Base-by-base conservation (phyloP, 1,140 invertebrate genomes). In the Brachionus rubens region DNA sequence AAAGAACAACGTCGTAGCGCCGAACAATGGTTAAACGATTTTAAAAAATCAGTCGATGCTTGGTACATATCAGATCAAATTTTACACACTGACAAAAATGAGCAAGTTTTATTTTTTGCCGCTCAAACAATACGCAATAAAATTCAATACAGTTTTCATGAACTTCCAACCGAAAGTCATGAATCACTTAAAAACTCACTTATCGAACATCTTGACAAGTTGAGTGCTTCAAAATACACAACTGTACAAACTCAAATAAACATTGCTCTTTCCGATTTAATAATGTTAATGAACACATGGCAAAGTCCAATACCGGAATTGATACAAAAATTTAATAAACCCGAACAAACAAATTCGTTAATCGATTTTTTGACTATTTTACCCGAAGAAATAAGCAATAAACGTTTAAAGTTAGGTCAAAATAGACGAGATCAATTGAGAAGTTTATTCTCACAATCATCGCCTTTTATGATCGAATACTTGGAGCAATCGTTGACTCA, bases 111-210 rank as follows among this genome's bases (percentile, higher is more conserved):
- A 86, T 96, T 96, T 83, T 98, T 98, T 87, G 96, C 93, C 21
- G 94, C 96, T 9, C 95, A 98, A 85, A 98, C 95, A 3, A 93
- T 99, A 90, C 88, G 95, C 77, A 91, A 91, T 10, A 98, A 98
- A 82, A 87, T 88, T 62, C 92, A 97, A 84, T 89, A 91, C 79
- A 92, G 91, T 68, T 95, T 98, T 81, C 90, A 93, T 80, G 96
- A 99, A 86, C 85, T 99, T 62, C 94, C 96, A 9, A 79, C 86
- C 14, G 90, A 92, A 79, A 90, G 92, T 33, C 90, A 96, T 79
- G 84, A 81, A 79, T 92, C 92, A 0, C 86, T 99, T 10, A 87
- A 94, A 79, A 91, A 97, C 86, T 98, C 95, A 1, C 84, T 99
- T 43, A 85, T 98, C 46, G 88, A 91, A 76, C 95, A 98, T 85